Evolutionary conservation across 1,140 invertebrate species (phyloP).

Genomic region (Caenorhabditis brenneri): DNA sequence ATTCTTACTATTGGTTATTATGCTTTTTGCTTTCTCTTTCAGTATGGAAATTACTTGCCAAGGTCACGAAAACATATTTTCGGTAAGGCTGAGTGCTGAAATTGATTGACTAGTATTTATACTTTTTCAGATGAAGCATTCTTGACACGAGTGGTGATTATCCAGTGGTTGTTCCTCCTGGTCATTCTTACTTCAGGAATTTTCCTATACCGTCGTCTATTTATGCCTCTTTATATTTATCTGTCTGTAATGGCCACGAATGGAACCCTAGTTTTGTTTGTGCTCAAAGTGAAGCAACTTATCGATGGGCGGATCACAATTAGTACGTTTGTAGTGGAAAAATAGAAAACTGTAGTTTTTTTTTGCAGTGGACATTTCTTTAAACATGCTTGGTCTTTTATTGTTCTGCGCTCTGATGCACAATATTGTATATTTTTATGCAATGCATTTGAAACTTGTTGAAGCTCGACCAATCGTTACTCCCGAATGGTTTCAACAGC

Average conservation of each 20-base stretch:
- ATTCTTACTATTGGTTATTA: neutral
- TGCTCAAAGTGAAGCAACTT: neutral
- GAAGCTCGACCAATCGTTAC: neutral
- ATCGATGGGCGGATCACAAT: neutral
- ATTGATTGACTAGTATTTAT: neutral
- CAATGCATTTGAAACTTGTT: slow-evolving; percentile 2
- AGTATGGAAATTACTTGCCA: slow-evolving; percentile 11
- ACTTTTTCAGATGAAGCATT: slow-evolving; percentile 1
- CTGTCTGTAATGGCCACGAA: neutral
- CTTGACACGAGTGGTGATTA: neutral
- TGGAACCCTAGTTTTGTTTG: neutral
- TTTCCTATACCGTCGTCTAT: neutral
- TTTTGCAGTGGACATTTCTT: slow-evolving; percentile 11
- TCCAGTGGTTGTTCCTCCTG: neutral
- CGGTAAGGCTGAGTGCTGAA: neutral
- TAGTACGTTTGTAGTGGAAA: neutral
- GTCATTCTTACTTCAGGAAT: neutral
- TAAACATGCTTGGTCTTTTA: slow-evolving; percentile 13
- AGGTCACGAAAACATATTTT: neutral
- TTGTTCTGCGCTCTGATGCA: neutral
- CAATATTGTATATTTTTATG: slow-evolving; percentile 11
- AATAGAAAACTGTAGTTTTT: neutral
- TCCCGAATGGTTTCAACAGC: too few relatives aligned
- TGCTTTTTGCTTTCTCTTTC: neutral
- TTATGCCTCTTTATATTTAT: slow-evolving; percentile 15